Evolutionary conservation across 2,113 vertebrate species (phyloP).

Genomic region (Taxidea taxus): DNA sequence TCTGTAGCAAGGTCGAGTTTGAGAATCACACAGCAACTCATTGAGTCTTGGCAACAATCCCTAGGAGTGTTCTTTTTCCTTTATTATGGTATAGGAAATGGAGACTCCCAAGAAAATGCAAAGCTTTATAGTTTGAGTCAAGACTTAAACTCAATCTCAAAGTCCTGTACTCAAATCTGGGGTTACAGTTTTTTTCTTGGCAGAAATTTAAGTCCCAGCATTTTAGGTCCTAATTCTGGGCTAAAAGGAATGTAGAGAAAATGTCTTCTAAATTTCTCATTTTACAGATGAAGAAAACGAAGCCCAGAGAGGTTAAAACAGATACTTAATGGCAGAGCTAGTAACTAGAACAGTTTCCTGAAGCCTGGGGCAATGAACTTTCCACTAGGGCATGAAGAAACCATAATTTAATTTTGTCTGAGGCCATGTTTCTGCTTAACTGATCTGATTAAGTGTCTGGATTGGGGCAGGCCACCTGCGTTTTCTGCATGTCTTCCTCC

Average conservation of each 20-base stretch:
- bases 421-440: background rate
- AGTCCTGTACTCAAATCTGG: background rate
- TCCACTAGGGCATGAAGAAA: background rate
- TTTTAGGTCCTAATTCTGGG: background rate
- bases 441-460: background rate
- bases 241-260: background rate
- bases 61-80: background rate
- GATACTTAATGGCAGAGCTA: background rate
- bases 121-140: background rate
- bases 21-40: background rate
- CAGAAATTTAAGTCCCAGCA: background rate
- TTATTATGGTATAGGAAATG: background rate
- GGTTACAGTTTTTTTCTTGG: background rate
- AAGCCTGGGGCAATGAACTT: background rate
- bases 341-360: background rate
- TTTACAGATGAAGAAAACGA: background rate
- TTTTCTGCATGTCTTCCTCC: background rate
- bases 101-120: background rate
- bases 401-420: conserved; percentile 22
- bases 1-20: background rate
- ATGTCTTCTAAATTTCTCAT: background rate
- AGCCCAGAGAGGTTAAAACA: background rate
- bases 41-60: background rate
- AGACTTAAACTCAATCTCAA: background rate
- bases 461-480: background rate